phyloP scores from a whole-genome alignment of 1,140 invertebrate genomes.

The honey bee (Apis mellifera) region Amel_HAv3.1 CM009931.2:11190001-11190500 shows the following conservation, averaged over 20 bases:
- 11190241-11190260: constrained; percentile 90
- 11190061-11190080: constrained; percentile 15
- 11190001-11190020: constrained; percentile 8
- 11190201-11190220: constrained; percentile 97
- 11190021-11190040: constrained; percentile 14
- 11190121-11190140: too few species aligned
- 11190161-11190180: constrained; percentile 70
- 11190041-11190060: constrained; percentile 15
- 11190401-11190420: neutral
- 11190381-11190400: constrained; percentile 17
- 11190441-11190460: neutral
- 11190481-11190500: constrained; percentile 22
- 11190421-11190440: neutral
- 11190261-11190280: constrained; percentile 63
- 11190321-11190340: neutral
- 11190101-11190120: neutral
- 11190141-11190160: neutral
- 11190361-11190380: constrained; percentile 15
- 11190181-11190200: constrained; percentile 95
- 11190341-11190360: constrained; percentile 23
- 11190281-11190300: constrained; percentile 48
- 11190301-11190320: neutral
- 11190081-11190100: neutral
- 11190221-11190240: constrained; percentile 89
- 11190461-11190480: neutral